Percentiles rank a stretch among this genome's conserved stretches.
Evolutionary conservation across 1,140 invertebrate species (phyloP).

Genomic region (Bombus cullumanus): DNA sequence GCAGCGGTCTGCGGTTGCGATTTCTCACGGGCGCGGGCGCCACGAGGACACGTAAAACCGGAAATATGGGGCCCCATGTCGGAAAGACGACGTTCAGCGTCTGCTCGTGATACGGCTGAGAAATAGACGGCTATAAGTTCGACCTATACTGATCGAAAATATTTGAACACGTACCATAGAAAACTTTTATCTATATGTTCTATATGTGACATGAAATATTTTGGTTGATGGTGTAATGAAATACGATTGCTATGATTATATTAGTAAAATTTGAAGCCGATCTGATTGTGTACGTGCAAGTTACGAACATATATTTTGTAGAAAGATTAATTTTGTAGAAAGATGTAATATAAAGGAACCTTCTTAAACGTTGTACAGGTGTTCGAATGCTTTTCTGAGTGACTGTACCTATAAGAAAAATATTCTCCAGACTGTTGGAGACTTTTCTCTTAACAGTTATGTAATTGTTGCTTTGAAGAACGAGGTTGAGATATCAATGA

Average conservation of each 20-base stretch:
- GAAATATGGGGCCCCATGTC: background rate
- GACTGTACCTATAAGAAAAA: background rate
- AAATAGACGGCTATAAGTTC: background rate
- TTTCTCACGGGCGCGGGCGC: slow-evolving; percentile 42
- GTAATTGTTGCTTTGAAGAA: background rate
- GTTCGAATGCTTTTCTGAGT: too few species aligned
- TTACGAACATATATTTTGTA: too few species aligned
- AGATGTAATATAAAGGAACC: too few species aligned
- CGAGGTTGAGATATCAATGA: background rate
- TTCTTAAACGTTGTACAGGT: too few species aligned
- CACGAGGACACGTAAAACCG: background rate
- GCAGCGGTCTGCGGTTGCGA: slow-evolving; percentile 67
- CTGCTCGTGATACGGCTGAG: background rate
- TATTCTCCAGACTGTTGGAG: background rate
- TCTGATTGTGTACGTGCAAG: too few species aligned
- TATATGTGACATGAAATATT: too few species aligned
- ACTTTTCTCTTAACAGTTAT: background rate
- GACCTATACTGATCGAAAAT: background rate
- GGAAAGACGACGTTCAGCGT: background rate
- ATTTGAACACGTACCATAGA: too few species aligned
- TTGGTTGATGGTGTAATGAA: too few species aligned
- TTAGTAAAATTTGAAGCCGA: too few species aligned
- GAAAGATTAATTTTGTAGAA: too few species aligned
- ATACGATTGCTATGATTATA: too few species aligned
- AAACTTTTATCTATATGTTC: too few species aligned